Percentiles rank a stretch among this genome's conserved stretches.
Conservation (phyloP, 1,140 invertebrate genomes). For the Diprion similis region DNA sequence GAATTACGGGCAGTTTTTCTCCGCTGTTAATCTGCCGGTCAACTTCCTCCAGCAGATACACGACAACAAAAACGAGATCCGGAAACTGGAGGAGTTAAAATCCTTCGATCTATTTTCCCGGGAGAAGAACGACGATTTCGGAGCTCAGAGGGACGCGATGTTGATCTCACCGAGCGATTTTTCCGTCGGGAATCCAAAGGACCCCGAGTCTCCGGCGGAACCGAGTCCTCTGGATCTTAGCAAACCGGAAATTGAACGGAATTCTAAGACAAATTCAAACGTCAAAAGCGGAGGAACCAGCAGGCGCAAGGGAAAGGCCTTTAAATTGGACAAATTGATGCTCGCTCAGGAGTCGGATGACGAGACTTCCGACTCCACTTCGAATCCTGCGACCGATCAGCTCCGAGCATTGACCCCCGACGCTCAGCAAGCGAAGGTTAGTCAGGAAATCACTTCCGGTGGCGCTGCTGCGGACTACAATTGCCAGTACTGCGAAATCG, state of each 20-base stretch:
- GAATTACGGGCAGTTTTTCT: slow-evolving; percentile 36
- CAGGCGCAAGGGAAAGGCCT: slow-evolving; percentile 80
- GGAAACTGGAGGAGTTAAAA: slow-evolving; percentile 26
- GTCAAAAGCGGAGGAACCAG: slow-evolving; percentile 60
- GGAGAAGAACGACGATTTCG: background rate
- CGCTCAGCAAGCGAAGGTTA: slow-evolving; percentile 12
- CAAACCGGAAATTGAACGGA: slow-evolving; percentile 40
- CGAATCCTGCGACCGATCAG: background rate
- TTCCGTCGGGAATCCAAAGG: background rate
- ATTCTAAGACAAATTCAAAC: slow-evolving; percentile 2
- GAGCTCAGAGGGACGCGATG: background rate
- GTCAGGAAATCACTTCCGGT: background rate
- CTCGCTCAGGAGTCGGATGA: slow-evolving; percentile 59
- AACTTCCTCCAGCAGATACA: background rate
- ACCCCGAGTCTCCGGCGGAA: background rate
- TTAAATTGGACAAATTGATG: slow-evolving; percentile 72
- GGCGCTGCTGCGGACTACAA: slow-evolving; percentile 56
- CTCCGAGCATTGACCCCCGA: background rate
- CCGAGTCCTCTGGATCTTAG: slow-evolving; percentile 65
- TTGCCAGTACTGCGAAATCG: slow-evolving; percentile 89
- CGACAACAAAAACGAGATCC: slow-evolving; percentile 23
- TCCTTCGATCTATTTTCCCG: slow-evolving; percentile 5
- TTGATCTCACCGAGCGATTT: background rate
- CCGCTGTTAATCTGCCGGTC: slow-evolving; percentile 24
- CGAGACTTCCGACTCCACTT: slow-evolving; percentile 51